A percentile compares a stretch with the other conserved stretches of the same genome.
These are phyloP conservation scores for Stegastes partitus DNA, from an alignment of 2,113 vertebrate species.

Conservation along the genomic window DNA sequence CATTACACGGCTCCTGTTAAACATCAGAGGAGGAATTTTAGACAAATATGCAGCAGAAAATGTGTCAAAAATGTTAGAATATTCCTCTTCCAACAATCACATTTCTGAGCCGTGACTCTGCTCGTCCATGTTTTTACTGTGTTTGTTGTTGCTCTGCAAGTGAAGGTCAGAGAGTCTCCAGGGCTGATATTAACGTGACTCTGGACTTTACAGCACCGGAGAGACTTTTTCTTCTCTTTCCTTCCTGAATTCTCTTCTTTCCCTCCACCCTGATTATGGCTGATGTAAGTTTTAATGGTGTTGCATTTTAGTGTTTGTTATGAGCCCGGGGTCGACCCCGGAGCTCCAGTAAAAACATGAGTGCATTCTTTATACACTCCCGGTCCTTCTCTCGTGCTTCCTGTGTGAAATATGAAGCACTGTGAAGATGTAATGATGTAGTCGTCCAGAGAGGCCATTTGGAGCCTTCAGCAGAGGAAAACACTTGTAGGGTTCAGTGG, in stretches of 20 bases:
- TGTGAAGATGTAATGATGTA: conserved; percentile 36
- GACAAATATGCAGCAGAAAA: neutral
- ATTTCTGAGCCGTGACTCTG: conserved; percentile 15
- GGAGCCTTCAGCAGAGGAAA: conserved; percentile 14
- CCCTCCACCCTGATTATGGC: conserved; percentile 20
- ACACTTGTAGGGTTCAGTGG: conserved; percentile 30
- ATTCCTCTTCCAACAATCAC: neutral
- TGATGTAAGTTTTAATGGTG: conserved; percentile 39
- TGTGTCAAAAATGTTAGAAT: neutral
- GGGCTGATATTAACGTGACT: conserved; percentile 32
- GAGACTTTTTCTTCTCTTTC: conserved; percentile 21
- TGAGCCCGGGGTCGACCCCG: conserved; percentile 21
- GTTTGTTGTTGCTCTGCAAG: conserved; percentile 4
- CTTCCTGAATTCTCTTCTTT: conserved; percentile 17
- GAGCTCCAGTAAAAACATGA: conserved; percentile 11
- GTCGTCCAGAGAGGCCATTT: conserved; percentile 29
- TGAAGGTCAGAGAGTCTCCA: conserved; percentile 44
- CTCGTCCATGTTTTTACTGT: conserved; percentile 2
- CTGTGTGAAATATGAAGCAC: conserved; percentile 29
- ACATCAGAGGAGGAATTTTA: neutral
- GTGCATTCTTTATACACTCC: conserved; percentile 8
- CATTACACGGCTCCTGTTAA: neutral
- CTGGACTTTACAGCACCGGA: conserved; percentile 22
- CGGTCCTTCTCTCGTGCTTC: neutral
- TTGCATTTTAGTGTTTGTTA: conserved; percentile 26